These are phyloP conservation scores for Miltochrista miniata DNA, from an alignment of 2,888 invertebrate genomes.

Conservation along the genomic window DNA sequence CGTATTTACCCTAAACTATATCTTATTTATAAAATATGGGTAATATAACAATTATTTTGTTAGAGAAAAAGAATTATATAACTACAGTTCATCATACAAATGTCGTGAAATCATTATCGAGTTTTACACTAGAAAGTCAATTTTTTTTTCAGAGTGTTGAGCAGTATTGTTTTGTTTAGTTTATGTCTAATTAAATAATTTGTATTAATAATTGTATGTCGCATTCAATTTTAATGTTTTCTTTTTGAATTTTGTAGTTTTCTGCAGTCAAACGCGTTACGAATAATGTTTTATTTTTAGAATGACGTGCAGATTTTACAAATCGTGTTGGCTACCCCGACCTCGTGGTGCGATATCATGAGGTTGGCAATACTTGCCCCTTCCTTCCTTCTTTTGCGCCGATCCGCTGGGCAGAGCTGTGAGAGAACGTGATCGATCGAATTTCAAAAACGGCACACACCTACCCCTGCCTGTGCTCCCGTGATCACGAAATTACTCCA, in stretches of 20 bases:
- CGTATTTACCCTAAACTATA: slow-evolving; percentile 25
- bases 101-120: neutral
- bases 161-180: neutral
- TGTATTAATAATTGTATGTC: neutral
- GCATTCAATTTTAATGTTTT: too few relatives aligned
- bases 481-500: slow-evolving; percentile 79
- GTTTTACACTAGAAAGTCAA: neutral
- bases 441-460: slow-evolving; percentile 83
- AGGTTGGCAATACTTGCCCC: slow-evolving; percentile 77
- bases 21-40: slow-evolving; percentile 6
- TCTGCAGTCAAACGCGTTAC: neutral
- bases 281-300: slow-evolving; percentile 23
- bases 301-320: slow-evolving; percentile 26
- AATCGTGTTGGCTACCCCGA: slow-evolving; percentile 56
- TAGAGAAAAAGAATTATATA: neutral
- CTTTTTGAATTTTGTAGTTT: neutral
- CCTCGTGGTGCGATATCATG: slow-evolving; percentile 75
- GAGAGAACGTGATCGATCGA: slow-evolving; percentile 83
- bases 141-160: neutral
- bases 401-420: slow-evolving; percentile 77
- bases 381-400: slow-evolving; percentile 83
- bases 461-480: slow-evolving; percentile 78
- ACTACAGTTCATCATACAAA: neutral
- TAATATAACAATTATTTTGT: neutral
- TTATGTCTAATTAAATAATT: neutral